Evolutionary conservation across 2,113 vertebrate species (phyloP).

Genomic region (Asarcornis scutulata): DNA sequence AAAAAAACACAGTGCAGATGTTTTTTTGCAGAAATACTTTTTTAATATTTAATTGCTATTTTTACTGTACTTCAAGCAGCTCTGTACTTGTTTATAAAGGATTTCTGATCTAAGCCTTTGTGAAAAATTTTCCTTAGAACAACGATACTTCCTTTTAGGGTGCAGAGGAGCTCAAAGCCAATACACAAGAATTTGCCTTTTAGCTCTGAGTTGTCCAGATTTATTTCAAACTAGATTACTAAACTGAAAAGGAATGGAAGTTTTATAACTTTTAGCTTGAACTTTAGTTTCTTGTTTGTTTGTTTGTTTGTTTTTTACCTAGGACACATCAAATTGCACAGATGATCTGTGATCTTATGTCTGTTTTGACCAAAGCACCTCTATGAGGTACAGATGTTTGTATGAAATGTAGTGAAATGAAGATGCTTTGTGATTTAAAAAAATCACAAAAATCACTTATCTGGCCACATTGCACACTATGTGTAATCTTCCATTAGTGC

Average conservation of each 20-base stretch:
- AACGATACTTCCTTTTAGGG: neutral
- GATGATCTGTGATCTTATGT: neutral
- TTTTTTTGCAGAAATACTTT: neutral
- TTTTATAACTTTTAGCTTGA: neutral
- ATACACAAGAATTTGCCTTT: neutral
- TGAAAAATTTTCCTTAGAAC: neutral
- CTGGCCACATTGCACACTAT: neutral
- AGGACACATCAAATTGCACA: neutral
- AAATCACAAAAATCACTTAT: neutral
- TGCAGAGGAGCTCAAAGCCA: neutral
- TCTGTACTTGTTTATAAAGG: neutral
- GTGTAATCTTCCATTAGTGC: neutral
- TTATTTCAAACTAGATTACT: neutral
- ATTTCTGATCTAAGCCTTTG: neutral
- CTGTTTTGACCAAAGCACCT: neutral
- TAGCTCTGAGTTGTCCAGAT: neutral
- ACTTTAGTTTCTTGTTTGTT: neutral
- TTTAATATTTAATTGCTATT: neutral
- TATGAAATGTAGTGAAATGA: neutral
- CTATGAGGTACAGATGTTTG: neutral
- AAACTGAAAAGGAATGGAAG: neutral
- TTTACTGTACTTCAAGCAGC: neutral
- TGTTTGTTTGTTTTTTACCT: neutral
- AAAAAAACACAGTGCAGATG: neutral
- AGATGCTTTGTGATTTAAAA: neutral